Conservation (phyloP, 1,140 invertebrate species). For the Eupeodes corollae region DNA sequence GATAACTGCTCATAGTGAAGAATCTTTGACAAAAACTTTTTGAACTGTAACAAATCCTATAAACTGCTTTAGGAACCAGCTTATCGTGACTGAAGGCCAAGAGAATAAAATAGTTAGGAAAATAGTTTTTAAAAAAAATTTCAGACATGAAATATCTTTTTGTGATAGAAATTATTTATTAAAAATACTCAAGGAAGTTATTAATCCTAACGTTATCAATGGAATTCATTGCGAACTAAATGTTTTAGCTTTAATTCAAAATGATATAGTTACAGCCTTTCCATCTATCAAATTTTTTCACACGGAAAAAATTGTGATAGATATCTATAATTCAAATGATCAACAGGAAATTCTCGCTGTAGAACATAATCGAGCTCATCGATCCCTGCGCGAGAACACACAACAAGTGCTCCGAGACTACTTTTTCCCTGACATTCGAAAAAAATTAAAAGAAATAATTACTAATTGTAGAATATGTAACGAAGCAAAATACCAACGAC, state of each 20-base stretch:
- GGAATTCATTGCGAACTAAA: not conserved
- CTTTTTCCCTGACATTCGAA: not conserved
- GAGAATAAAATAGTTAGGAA: no score
- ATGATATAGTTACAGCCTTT: not conserved
- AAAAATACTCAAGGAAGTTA: no score
- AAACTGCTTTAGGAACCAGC: slow-evolving; percentile 1
- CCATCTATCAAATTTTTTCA: not conserved
- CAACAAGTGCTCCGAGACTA: no score
- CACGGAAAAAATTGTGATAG: not conserved
- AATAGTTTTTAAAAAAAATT: not conserved
- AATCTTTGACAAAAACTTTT: not conserved
- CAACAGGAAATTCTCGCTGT: no score
- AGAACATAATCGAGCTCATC: no score
- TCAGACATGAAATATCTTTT: not conserved
- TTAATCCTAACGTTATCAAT: no score
- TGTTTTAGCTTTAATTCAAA: not conserved
- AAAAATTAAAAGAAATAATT: not conserved
- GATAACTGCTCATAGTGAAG: not conserved
- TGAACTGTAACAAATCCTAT: not conserved
- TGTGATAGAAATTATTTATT: no score
- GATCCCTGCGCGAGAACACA: no score
- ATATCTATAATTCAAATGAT: not conserved
- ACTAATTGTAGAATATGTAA: not conserved
- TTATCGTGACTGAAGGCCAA: not conserved
- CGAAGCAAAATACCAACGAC: slow-evolving; percentile 10